Evolutionary conservation across 2,797 vertebrate genomes (phyloP).

Genomic region (Hippoglossus hippoglossus): DNA sequence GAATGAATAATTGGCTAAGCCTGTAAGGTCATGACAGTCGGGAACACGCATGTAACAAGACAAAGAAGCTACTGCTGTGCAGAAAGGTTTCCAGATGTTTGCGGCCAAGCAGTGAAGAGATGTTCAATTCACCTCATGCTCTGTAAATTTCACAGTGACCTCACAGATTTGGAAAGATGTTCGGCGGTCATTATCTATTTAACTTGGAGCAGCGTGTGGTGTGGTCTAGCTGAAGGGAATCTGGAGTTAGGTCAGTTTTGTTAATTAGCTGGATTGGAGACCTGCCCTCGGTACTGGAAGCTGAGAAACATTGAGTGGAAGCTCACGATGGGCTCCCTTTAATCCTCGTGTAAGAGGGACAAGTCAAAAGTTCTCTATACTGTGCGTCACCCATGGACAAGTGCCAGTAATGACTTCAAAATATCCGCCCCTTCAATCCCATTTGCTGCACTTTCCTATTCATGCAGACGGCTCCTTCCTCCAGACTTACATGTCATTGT

Average conservation of each 20-base stretch:
- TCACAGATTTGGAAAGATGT: slow-evolving; percentile 40
- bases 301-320: slow-evolving; percentile 16
- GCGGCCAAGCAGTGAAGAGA: slow-evolving; percentile 25
- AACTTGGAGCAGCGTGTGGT: slow-evolving; percentile 3
- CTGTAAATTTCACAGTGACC: slow-evolving; percentile 37
- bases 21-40: slow-evolving; percentile 34
- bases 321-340: slow-evolving; percentile 43
- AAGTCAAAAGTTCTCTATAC: slow-evolving; percentile 27
- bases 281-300: slow-evolving; percentile 30
- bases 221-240: slow-evolving; percentile 30
- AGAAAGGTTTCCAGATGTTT: slow-evolving; percentile 26
- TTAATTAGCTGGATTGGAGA: slow-evolving; percentile 56
- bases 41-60: slow-evolving; percentile 16
- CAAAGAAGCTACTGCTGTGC: slow-evolving; percentile 31
- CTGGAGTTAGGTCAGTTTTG: slow-evolving; percentile 35
- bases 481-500: slow-evolving; percentile 22
- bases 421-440: slow-evolving; percentile 24
- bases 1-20: slow-evolving; percentile 38
- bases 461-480: slow-evolving; percentile 15
- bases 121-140: slow-evolving; percentile 39
- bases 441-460: slow-evolving; percentile 31
- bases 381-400: slow-evolving; percentile 28
- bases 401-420: slow-evolving; percentile 50
- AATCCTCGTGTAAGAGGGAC: slow-evolving; percentile 51
- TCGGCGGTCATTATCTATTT: slow-evolving; percentile 33